Evolutionary conservation across 2,113 vertebrate species (phyloP), one percentile per base, ranked within the genome.

Genomic region (Petromus typicus): DNA sequence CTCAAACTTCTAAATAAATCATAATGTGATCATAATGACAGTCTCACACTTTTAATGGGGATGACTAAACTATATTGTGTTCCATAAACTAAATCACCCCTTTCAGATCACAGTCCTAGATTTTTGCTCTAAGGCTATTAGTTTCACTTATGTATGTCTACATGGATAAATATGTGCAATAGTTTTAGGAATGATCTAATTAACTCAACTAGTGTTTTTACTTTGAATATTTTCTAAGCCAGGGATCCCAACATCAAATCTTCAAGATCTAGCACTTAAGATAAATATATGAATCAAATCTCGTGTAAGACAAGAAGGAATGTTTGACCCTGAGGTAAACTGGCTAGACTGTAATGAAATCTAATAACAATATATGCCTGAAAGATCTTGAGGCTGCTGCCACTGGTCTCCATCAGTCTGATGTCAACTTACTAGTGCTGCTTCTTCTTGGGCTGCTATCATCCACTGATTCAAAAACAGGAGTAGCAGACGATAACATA

Each of bases 321-420:
- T 93, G 56, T 34, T 64, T 88, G 34, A 81, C 43, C 84, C 22
- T 69, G 7, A 76, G 37, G 13, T 86, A 34, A 86, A 86, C 64
- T 95, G 51, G 57, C 67, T 96, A 91, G 37, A 14, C 54, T 81
- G 43, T 4, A 92, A 80, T 93, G 87, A 90, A 87, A 85, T 63
- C 22, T 81, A 64, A 40, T 90, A 87, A 51, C 2, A 89, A 86
- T 84, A 71, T 56, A 76, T 11, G 27, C 37, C 34, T 54, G 61
- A 83, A 40, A 95, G 27, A 14, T 88, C 30, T 51, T 56, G 37
- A 88, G 9, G 32, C 54, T 59, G 1, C 23, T 82, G 20, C 27
- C 5, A 86, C 43, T 32, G 82, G 13, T 82, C 43, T 78, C 1
- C 78, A 3, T 91, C 78, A 95, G 23, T 59, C 64, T 59, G 1